Conservation (phyloP, 2,797 vertebrate genomes). For the Novumbra hubbsi region DNA sequence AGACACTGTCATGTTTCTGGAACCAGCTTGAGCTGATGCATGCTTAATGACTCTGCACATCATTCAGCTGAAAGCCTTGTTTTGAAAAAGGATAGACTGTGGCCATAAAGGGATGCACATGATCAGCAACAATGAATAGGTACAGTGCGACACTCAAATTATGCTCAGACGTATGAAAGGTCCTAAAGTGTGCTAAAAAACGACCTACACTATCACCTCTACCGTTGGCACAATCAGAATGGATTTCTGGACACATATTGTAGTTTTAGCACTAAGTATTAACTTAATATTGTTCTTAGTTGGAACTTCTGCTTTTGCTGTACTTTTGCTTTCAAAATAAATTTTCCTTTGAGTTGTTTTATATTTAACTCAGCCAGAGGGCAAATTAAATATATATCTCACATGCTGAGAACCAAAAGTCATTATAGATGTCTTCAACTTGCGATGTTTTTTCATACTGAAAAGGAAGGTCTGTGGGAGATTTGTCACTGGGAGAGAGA, state of each 20-base stretch:
- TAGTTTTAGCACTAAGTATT: no score
- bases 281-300: neutral
- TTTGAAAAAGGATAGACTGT: no score
- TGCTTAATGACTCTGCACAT: no score
- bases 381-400: slow-evolving; percentile 40
- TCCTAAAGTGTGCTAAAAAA: no score
- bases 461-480: neutral
- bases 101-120: no score
- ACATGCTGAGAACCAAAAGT: slow-evolving; percentile 27
- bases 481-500: neutral
- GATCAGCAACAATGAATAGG: no score
- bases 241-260: neutral
- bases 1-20: no score
- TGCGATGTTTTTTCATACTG: slow-evolving; percentile 11
- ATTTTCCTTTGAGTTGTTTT: slow-evolving; percentile 22
- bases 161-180: no score
- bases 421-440: slow-evolving; percentile 35
- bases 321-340: slow-evolving; percentile 14
- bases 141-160: no score
- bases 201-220: no score
- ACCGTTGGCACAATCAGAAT: neutral
- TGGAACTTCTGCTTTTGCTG: neutral
- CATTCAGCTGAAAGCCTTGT: no score
- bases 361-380: slow-evolving; percentile 32
- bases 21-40: no score